Percentiles rank a stretch among this genome's conserved stretches.
Evolutionary conservation across 2,888 invertebrate genomes (phyloP).

Genomic region (Drosophila peninsularis): DNA sequence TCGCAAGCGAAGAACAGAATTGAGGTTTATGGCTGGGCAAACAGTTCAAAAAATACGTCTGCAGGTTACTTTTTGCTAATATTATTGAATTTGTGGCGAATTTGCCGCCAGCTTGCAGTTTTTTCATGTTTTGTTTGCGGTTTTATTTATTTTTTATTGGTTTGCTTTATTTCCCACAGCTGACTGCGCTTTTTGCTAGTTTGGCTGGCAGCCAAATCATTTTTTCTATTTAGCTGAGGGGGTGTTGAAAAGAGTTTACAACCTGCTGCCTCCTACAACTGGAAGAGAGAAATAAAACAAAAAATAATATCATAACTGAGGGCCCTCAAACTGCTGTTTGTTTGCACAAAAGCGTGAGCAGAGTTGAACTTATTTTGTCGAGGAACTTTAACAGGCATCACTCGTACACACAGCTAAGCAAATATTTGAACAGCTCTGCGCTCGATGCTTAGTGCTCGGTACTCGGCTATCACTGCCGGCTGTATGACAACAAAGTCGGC

Average conservation of each 20-base stretch:
- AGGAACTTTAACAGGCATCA: conserved; percentile 67
- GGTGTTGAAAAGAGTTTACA: conserved; percentile 18
- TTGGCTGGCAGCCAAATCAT: conserved; percentile 52
- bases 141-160: conserved; percentile 8
- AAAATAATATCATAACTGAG: conserved; percentile 54
- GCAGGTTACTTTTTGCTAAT: conserved; percentile 43
- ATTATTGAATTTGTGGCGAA: conserved; percentile 62
- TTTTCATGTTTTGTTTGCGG: conserved; percentile 4
- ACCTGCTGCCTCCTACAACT: conserved; percentile 35
- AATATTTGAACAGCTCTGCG: conserved; percentile 71
- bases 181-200: conserved; percentile 57
- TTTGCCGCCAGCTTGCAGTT: conserved; percentile 47
- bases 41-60: conserved; percentile 35
- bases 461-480: not conserved
- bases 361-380: conserved; percentile 56
- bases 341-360: conserved; percentile 61
- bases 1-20: conserved; percentile 5
- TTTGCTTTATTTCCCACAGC: conserved; percentile 51
- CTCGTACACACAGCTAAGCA: conserved; percentile 68
- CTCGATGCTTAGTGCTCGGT: conserved; percentile 11
- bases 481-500: conserved; percentile 26
- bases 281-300: not conserved
- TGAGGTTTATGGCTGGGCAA: conserved; percentile 45
- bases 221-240: not conserved
- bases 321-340: conserved; percentile 68